Evolutionary conservation across 37 sponge, comb jelly and placozoan species (phyloP).

Genomic region (Ephydatia muelleri): DNA sequence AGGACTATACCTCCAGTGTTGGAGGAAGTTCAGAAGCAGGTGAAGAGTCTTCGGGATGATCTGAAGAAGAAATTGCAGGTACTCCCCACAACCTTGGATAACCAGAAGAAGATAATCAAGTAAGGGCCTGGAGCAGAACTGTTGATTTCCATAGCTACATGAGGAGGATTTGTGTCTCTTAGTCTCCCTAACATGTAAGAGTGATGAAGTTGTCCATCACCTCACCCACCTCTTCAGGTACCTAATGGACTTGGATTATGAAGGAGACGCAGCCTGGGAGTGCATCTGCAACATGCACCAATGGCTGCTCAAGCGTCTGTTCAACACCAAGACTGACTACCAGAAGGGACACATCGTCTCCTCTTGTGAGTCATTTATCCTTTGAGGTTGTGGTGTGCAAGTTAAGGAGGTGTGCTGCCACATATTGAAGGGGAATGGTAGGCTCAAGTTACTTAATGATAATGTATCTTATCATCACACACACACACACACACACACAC

Average conservation of each 20-base stretch:
- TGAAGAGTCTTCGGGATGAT: conserved; percentile 60
- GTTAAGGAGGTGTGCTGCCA: too few relatives aligned
- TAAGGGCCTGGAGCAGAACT: conserved; percentile 15
- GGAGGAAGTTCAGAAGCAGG: conserved; percentile 79
- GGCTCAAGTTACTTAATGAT: neutral
- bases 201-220: too few relatives aligned
- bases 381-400: neutral
- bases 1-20: conserved; percentile 59
- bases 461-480: neutral
- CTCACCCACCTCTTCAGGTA: conserved; percentile 49
- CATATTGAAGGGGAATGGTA: too few relatives aligned
- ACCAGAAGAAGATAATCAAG: conserved; percentile 90
- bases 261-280: conserved; percentile 94
- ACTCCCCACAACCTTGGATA: conserved; percentile 76
- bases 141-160: neutral
- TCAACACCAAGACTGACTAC: conserved; percentile 50
- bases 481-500: conserved; percentile 39
- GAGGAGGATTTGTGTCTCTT: too few relatives aligned
- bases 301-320: conserved; percentile 68
- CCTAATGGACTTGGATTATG: conserved; percentile 85
- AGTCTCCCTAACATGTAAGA: too few relatives aligned
- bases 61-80: conserved; percentile 58
- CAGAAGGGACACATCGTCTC: conserved; percentile 20
- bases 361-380: conserved; percentile 9
- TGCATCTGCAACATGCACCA: conserved; percentile 74